Base-by-base conservation (phyloP, 2,888 invertebrate genomes). In the Apotomis turbidana region DNA sequence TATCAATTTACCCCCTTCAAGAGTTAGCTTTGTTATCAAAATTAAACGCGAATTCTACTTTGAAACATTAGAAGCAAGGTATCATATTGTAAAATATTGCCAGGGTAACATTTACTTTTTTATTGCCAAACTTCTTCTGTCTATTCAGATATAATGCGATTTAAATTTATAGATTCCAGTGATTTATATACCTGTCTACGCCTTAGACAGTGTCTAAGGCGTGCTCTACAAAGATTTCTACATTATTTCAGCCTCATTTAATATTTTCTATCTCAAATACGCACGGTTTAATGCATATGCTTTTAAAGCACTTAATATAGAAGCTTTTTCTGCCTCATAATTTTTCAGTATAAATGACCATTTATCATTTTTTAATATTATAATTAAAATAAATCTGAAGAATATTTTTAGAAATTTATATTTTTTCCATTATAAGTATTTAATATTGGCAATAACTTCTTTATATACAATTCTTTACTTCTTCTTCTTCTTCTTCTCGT, bases 1-100 rank as follows among this genome's bases (percentile, higher is more conserved):
- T 71, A 71, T 67, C 67, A 61, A 67, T 71, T 67, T 71, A 67
- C 61, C 71, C 27, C 55, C 67, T 71, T 71, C 13, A 71, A 71
- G 61, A 71, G 49, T 71, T 60, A 46, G 61, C 46, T 66, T 66
- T 55, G 46, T 66, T 59, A 36, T 5, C 3, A 5, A 15, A 41
- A 51, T 62, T 55, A n/a, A 13, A 55, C 44, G 38, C 27, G 36
- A 57, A 67, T n/a, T 51, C 49, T 8, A 55, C 61, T 36, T 27
- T 57, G 61, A 57, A 46, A 3, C n/a, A 8, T 15, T 4, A 15
- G n/a, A 10, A 0, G 6, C 62, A 57, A 67, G 41, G 41, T 10
- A 4, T 10, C 5, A 55, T 67, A 12, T 67, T 13, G 44, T 5
- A 68, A 61, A 3, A 49, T 12, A 12, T 9, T n/a, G 10, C 3